These are phyloP conservation scores for Fissipunctia ypsillon DNA, from an alignment of 2,888 invertebrate species.

Conservation along the genomic window DNA sequence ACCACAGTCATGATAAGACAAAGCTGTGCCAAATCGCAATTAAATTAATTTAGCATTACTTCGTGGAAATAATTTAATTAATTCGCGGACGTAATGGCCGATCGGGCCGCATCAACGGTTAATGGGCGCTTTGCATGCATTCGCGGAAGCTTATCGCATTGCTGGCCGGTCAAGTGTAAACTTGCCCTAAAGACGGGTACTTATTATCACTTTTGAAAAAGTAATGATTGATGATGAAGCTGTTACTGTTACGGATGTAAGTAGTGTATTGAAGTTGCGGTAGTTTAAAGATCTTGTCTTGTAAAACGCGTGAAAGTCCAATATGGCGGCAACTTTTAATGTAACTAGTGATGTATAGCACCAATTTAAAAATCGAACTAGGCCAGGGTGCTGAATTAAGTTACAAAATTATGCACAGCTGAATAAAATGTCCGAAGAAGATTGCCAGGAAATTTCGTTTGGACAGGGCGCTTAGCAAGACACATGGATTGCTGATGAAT, in stretches of 20 bases:
- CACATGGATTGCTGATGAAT: neutral
- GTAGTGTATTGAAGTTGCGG: neutral
- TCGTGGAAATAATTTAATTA: slow-evolving; percentile 64
- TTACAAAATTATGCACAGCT: neutral
- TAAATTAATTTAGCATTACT: slow-evolving; percentile 55
- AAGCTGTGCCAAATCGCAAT: slow-evolving; percentile 57
- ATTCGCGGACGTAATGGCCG: slow-evolving; percentile 64
- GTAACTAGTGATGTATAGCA: neutral
- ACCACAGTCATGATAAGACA: slow-evolving; percentile 49
- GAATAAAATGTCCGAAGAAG: neutral
- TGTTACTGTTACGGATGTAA: neutral
- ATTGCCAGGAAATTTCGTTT: neutral
- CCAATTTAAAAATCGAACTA: slow-evolving; percentile 9
- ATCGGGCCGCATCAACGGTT: slow-evolving; percentile 55
- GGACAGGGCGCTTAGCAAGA: neutral
- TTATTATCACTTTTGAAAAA: slow-evolving; percentile 48
- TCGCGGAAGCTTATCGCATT: slow-evolving; percentile 65
- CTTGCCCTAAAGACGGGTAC: slow-evolving; percentile 38
- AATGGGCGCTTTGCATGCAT: slow-evolving; percentile 68
- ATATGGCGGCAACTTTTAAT: neutral
- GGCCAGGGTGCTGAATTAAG: neutral
- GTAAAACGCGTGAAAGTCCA: neutral
- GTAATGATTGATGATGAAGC: slow-evolving; percentile 56
- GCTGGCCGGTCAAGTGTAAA: slow-evolving; percentile 47
- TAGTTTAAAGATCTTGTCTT: neutral